Evolutionary conservation across 2,888 invertebrate species (phyloP), one percentile per base, ranked within the genome.

Genomic region (Dexiosoma caninum): DNA sequence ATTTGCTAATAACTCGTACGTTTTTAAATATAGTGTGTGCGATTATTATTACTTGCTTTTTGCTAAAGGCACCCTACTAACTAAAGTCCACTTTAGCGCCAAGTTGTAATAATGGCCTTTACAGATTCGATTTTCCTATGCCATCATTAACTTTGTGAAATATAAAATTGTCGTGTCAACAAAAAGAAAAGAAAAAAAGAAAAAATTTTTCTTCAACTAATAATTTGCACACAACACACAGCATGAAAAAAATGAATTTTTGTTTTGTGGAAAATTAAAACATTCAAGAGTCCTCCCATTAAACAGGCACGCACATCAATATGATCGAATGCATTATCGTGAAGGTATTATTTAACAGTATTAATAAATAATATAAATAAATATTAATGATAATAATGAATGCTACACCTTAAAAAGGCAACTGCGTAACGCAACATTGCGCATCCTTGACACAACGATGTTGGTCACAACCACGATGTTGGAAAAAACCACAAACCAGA

Each of bases 341-440:
- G 6, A 23, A 59, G 32, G 9, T 35, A 49, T 46, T 69, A 55
- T 57, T 69, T 69, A 42, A 35, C 30, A 37, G 42, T 23, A 67
- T 59, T 35, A 75, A 51, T 59, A 67, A 60, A 70, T 62, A 60
- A 64, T 30, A 64, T 23, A 42, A n/a, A n/a, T n/a, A 46, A 76
- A 78, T 51, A 59, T 64, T 70, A 59, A 57, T 49, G 40, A 64
- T 40, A 67, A 76, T 60, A 80, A 76, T 66, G 46, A 62, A 44
- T 10, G 32, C 19, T 62, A 10, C 57, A 59, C 23, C 14, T 14
- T 59, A 21, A 74, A n/a, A 60, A 51, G 51, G 55, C 37, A 64
- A 60, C 64, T 76, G 66, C 66, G 27, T 27, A 27, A 27, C 27
- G 76, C 60, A 60, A 76, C 66, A 80, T 71, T 71, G 71, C 16